A percentile compares a stretch with the other conserved stretches of the same genome.
phyloP scores from a whole-genome alignment of 35 echinoderm and acorn worm genomes.

The Ophiothrix spiculata region DNA sequence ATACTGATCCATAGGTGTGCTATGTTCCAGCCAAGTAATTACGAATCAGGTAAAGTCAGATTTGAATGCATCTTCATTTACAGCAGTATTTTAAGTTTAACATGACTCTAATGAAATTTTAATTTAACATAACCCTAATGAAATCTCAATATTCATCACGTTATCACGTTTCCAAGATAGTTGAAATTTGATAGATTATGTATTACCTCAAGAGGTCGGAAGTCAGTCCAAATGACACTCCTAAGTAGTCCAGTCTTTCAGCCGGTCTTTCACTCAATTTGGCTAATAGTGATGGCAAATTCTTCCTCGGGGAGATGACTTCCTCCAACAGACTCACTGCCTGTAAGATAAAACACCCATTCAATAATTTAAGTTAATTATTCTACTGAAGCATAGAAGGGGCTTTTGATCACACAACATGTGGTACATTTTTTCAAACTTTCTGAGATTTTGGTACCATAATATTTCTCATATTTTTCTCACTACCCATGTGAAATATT shows the following conservation, averaged over 20 bases:
- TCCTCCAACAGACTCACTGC: constrained; percentile 84
- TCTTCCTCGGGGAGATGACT: constrained; percentile 80
- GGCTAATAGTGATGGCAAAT: constrained; percentile 79
- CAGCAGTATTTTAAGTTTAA: neutral
- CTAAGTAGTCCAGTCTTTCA: constrained; percentile 88
- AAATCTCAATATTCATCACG: neutral
- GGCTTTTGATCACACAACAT: too few relatives aligned
- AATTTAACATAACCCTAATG: neutral
- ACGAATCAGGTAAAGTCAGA: neutral
- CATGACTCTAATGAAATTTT: neutral
- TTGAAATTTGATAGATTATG: neutral
- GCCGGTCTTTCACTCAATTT: constrained; percentile 90
- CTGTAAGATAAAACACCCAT: too few relatives aligned
- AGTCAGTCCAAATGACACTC: constrained; percentile 92
- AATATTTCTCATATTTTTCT: too few relatives aligned
- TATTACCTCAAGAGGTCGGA: constrained; percentile 85
- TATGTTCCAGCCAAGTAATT: neutral
- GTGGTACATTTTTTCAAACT: too few relatives aligned
- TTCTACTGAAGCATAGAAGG: too few relatives aligned
- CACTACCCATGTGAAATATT: too few relatives aligned
- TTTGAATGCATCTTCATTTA: neutral
- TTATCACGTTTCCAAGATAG: neutral
- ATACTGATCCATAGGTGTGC: neutral
- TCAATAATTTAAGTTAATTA: too few relatives aligned
- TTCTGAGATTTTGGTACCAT: too few relatives aligned